These are phyloP conservation scores for Saguinus midas DNA, from an alignment of 2,113 vertebrate species.

Conservation along the genomic window DNA sequence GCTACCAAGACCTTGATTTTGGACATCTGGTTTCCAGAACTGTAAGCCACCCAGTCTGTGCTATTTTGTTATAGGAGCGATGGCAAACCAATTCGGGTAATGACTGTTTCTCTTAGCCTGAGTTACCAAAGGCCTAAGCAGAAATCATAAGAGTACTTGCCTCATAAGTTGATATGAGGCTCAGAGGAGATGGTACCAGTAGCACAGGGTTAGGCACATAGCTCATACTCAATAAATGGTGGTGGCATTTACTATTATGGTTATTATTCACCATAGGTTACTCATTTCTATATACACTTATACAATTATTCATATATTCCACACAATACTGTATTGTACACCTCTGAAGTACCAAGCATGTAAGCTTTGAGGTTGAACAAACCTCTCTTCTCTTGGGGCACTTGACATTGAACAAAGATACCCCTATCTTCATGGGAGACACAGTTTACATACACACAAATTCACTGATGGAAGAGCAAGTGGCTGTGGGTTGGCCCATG, in stretches of 20 bases:
- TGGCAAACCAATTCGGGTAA: neutral
- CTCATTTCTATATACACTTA: neutral
- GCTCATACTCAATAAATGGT: neutral
- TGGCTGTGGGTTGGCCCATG: neutral
- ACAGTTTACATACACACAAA: neutral
- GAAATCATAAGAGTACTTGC: neutral
- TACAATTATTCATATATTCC: neutral
- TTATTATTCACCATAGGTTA: neutral
- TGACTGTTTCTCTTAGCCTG: neutral
- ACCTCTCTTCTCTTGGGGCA: neutral
- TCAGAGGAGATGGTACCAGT: neutral
- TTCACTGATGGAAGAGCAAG: neutral
- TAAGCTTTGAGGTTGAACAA: neutral
- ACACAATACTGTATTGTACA: neutral
- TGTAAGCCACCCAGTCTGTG: neutral
- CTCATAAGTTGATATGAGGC: neutral
- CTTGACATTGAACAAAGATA: neutral
- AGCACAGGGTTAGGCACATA: neutral
- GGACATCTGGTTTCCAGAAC: neutral
- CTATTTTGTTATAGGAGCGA: neutral
- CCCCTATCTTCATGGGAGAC: neutral
- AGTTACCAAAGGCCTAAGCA: neutral
- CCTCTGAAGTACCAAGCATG: neutral
- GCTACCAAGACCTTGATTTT: neutral
- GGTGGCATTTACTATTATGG: neutral